Evolutionary conservation across 2,113 vertebrate genomes (phyloP), one percentile per base, ranked within the genome.

Genomic region (Strix uralensis): DNA sequence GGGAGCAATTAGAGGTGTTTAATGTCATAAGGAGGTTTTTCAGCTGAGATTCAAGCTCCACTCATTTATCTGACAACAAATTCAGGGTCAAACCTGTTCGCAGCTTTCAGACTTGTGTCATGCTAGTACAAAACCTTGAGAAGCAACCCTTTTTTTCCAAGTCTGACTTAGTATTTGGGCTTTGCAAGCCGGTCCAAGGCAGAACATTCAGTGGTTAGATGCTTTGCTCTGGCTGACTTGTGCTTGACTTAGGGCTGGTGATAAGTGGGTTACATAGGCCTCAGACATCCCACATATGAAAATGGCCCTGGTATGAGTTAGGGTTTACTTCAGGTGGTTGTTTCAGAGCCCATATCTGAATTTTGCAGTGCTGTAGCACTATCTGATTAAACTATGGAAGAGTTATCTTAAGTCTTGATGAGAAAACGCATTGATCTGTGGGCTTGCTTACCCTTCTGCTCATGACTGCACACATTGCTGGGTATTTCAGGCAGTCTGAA

Each of bases 391-490:
- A 36, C 26, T 90, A 32, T 25, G 5, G 36, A 27, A 85, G 25
- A 51, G 4, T n/a, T 69, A 36, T 19, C 29, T 86, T n/a, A n/a
- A 59, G 47, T 22, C 66, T 36, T n/a, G 20, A 25, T 82, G 65
- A 59, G n/a, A 70, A 81, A 87, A 15, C 22, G 66, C 11, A 4
- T 13, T 40, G 7, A 8, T 49, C 65, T 78, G 12, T 52, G 65
- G 55, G 14, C 6, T 82, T 79, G 32, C 40, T 90, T 58, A 62
- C 2, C 23, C 13, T 74, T 57, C 70, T 62, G 15, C 51, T 91
- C 14, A 8, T 3, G 9, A 20, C 30, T 78, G 29, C 27, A 44
- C 18, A 1, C 4, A 49, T 0, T 5, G 0, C 16, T 36, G 11
- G 14, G 3, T 58, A 10, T 81, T 79, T 94, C 46, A 77, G 40